Conservation (phyloP, 1,140 invertebrate genomes). For the Solenopsis invicta region DNA sequence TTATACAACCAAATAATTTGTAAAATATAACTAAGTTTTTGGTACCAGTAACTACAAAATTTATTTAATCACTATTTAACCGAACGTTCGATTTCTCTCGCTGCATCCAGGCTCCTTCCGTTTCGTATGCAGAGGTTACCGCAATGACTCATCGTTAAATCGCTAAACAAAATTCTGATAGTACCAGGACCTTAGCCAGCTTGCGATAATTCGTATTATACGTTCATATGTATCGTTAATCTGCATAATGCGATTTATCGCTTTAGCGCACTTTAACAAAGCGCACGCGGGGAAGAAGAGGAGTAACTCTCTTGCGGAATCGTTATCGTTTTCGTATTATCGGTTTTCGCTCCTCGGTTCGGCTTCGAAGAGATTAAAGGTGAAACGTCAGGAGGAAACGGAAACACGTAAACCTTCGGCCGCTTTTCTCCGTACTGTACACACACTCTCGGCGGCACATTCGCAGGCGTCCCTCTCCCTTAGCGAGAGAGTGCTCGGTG, state of each 20-base stretch:
- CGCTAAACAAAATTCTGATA: background rate
- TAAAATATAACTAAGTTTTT: too few species aligned
- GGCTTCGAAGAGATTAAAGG: background rate
- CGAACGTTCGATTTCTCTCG: too few species aligned
- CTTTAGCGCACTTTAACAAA: background rate
- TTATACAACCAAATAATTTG: too few species aligned
- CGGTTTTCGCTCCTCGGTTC: background rate
- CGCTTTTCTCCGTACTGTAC: background rate
- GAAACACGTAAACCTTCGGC: background rate
- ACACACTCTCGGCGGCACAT: background rate
- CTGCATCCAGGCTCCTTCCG: too few species aligned
- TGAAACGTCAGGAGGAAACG: background rate
- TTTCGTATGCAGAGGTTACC: background rate
- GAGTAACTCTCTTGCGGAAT: background rate
- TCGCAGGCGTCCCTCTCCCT: background rate
- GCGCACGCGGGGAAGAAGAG: background rate
- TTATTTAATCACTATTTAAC: too few species aligned
- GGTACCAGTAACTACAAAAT: background rate
- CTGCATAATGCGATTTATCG: background rate
- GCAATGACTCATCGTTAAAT: background rate
- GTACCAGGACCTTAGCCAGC: background rate
- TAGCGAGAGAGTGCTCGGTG: background rate
- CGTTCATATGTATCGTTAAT: background rate
- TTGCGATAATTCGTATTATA: slow-evolving; percentile 5
- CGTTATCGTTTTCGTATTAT: background rate